Base-by-base conservation (phyloP, 2,888 invertebrate species). In the Brenthis daphne region DNA sequence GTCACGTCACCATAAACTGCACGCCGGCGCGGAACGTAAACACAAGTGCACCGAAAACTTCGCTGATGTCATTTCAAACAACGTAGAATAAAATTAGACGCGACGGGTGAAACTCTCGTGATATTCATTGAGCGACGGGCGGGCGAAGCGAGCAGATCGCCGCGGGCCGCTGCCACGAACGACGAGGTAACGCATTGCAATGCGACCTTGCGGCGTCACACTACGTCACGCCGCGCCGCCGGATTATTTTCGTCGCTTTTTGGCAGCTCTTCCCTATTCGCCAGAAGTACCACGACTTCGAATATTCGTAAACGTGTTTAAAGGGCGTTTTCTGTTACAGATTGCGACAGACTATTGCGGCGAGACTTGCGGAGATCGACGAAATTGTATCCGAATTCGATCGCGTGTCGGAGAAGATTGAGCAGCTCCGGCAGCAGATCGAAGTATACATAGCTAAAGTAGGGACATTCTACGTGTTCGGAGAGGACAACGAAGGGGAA, bases 381-480 rank as follows among this genome's bases (percentile, higher is more conserved):
- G 94, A 95, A 82, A 96, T 97, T 86, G 94, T 97, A 83, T 94
- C 95, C 81, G 95, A 95, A 89, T 96, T 98, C 86, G 95, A 96
- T 82, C 93, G 94, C 82, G 94, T 95, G 83, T 95, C 97, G 85
- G 94, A 93, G 81, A 94, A 94, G 81, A 95, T 96, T 81, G 94
- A 95, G 74, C 93, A 94, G 80, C 94, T 96, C 84, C 95, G 95
- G 81, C 94, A 94, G 80, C 93, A 93, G 80, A 93, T 97, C 77
- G 95, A 95, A 83, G 93, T 94, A 69, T 93, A 95, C 74, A 93
- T 95, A 80, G 94, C 94, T 73, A 94, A 95, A 86, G 94, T 96
- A 74, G 93, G 93, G 78, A 94, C 94, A 74, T 94, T 97, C 82
- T 96, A 97, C 94, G 96, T 96, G 51, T 97, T 95, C 89, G 96